Evolutionary conservation across 2,888 invertebrate species (phyloP).

Genomic region (Drosophila prostipennis): DNA sequence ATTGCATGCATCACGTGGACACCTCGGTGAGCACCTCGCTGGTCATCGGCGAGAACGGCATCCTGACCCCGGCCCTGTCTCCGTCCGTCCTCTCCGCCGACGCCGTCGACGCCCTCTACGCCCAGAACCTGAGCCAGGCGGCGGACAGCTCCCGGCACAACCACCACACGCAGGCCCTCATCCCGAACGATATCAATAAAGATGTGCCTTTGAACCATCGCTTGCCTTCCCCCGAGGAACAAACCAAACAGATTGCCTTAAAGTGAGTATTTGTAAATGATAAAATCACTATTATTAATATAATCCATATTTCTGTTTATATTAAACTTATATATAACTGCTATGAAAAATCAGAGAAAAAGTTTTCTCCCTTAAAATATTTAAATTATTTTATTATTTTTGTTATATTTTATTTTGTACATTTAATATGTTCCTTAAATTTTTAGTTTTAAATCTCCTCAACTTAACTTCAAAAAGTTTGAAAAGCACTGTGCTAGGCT

Average conservation of each 20-base stretch:
- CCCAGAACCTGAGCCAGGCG: constrained; percentile 80
- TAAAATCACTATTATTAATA: not conserved
- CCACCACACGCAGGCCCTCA: constrained; percentile 67
- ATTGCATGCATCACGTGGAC: constrained; percentile 88
- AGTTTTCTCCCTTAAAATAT: not conserved
- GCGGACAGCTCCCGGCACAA: constrained; percentile 70
- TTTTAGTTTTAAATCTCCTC: too few species aligned
- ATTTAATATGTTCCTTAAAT: too few species aligned
- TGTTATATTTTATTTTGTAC: too few species aligned
- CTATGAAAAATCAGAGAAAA: not conserved
- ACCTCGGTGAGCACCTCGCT: constrained; percentile 85
- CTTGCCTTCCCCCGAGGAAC: constrained; percentile 94
- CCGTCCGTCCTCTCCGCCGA: constrained; percentile 84
- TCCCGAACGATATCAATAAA: constrained; percentile 84
- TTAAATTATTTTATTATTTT: too few species aligned
- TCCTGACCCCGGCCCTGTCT: constrained; percentile 82
- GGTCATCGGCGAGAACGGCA: constrained; percentile 82
- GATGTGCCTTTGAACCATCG: constrained; percentile 91
- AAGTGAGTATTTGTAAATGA: constrained; percentile 86
- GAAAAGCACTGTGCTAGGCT: constrained; percentile 1
- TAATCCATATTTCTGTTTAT: not conserved
- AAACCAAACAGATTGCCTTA: constrained; percentile 91
- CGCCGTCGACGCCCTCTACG: constrained; percentile 82
- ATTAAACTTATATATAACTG: too few species aligned
- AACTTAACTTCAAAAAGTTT: not conserved